Percentiles rank a stretch among this genome's conserved stretches.
phyloP scores from a whole-genome alignment of 1,140 invertebrate species.

The Lerema accius region DNA sequence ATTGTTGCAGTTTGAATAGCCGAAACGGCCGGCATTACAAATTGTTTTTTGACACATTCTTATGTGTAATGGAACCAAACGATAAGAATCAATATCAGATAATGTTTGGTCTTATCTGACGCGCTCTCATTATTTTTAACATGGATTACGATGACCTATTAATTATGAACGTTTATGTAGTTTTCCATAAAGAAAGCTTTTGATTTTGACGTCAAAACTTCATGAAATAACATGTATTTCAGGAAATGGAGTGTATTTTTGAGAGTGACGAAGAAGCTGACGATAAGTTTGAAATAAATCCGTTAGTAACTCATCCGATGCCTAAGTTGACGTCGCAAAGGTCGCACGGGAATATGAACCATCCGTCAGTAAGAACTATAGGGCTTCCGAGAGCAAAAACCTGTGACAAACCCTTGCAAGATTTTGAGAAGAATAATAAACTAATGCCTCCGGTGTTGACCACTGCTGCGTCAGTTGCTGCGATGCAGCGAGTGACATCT shows the following conservation, averaged over 20 bases:
- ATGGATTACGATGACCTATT: no score
- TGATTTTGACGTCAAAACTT: background rate
- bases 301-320: constrained; percentile 68
- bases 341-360: constrained; percentile 71
- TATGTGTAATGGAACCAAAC: no score
- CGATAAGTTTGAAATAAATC: constrained; percentile 79
- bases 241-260: constrained; percentile 85
- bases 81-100: no score
- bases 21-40: no score
- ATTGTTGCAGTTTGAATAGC: background rate
- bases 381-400: constrained; percentile 77
- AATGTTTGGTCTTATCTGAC: no score
- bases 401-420: constrained; percentile 81
- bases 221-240: constrained; percentile 35
- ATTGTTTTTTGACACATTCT: no score
- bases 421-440: constrained; percentile 70
- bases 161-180: no score
- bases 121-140: no score
- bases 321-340: constrained; percentile 70
- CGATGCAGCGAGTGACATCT: constrained; percentile 83
- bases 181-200: no score
- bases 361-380: constrained; percentile 69
- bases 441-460: constrained; percentile 62
- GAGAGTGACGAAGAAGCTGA: constrained; percentile 83
- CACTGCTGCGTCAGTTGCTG: constrained; percentile 77